phyloP scores from a whole-genome alignment of 1,140 invertebrate genomes.

The Caenorhabditis latens region DNA sequence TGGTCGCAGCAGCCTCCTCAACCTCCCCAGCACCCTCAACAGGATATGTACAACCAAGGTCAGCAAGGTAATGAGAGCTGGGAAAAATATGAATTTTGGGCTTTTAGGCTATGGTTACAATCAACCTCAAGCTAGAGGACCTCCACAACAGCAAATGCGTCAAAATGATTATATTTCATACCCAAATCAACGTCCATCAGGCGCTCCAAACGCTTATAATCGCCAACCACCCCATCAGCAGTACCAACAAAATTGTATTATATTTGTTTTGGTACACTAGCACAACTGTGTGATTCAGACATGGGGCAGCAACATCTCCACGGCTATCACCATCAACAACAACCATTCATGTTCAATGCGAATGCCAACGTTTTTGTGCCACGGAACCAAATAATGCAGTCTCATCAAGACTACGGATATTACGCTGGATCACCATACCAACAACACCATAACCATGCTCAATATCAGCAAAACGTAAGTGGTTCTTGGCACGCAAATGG shows the following conservation, averaged over 20 bases:
- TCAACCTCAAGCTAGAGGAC: not conserved
- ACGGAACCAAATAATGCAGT: not conserved
- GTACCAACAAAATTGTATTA: not conserved
- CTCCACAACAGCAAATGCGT: not conserved
- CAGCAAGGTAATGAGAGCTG: not conserved
- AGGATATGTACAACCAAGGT: not conserved
- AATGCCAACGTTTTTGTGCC: slow-evolving; percentile 46
- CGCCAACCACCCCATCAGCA: not conserved
- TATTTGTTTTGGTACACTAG: not conserved
- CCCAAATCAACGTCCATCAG: not conserved
- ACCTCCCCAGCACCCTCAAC: not conserved
- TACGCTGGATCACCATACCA: not conserved
- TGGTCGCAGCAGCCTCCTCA: not conserved
- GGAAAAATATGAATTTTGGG: not conserved
- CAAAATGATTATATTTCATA: not conserved
- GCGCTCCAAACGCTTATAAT: not conserved
- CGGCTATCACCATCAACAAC: not conserved
- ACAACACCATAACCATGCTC: not conserved
- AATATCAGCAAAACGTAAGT: not conserved
- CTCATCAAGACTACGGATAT: slow-evolving; percentile 13
- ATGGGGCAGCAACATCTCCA: not conserved
- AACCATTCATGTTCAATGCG: slow-evolving; percentile 32
- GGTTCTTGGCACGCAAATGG: not conserved
- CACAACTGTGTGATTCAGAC: not conserved
- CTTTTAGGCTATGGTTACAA: slow-evolving; percentile 7